phyloP scores from a whole-genome alignment of 2,797 vertebrate genomes.

The Sciurus vulgaris region DNA sequence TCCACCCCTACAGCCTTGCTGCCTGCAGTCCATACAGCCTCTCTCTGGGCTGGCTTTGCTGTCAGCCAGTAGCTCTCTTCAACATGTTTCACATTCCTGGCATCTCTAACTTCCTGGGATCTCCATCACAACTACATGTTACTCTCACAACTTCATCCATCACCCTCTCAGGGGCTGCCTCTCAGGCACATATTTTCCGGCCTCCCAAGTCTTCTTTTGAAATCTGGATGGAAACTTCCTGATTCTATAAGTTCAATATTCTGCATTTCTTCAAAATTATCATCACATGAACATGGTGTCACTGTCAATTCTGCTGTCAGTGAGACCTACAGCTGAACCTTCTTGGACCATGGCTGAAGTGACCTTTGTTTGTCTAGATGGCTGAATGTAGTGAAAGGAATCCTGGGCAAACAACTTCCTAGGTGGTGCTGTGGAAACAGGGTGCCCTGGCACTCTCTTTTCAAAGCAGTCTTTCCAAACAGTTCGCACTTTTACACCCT shows the following conservation, averaged over 20 bases:
- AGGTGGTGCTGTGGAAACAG: too few relatives aligned
- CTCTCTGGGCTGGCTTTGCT: neutral
- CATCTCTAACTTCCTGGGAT: neutral
- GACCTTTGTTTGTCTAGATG: neutral
- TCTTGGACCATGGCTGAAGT: neutral
- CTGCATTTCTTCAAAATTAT: neutral
- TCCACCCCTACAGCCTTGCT: neutral
- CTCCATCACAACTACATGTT: neutral
- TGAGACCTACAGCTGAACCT: too few relatives aligned
- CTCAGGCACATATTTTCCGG: neutral
- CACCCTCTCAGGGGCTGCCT: neutral
- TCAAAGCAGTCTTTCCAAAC: neutral
- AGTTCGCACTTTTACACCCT: neutral
- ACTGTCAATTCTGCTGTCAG: too few relatives aligned
- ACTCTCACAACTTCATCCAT: neutral
- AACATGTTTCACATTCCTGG: neutral
- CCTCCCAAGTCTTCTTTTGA: neutral
- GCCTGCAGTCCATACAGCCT: neutral
- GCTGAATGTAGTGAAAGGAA: neutral
- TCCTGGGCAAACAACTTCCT: neutral
- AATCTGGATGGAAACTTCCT: neutral
- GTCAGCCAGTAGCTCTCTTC: neutral
- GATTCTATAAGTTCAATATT: neutral
- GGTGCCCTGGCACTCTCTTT: neutral
- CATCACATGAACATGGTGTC: too few relatives aligned